A percentile compares a stretch with the other conserved stretches of the same genome.
These are phyloP conservation scores for Carcharodon carcharias DNA, from an alignment of 2,797 vertebrate species.

Conservation along the genomic window DNA sequence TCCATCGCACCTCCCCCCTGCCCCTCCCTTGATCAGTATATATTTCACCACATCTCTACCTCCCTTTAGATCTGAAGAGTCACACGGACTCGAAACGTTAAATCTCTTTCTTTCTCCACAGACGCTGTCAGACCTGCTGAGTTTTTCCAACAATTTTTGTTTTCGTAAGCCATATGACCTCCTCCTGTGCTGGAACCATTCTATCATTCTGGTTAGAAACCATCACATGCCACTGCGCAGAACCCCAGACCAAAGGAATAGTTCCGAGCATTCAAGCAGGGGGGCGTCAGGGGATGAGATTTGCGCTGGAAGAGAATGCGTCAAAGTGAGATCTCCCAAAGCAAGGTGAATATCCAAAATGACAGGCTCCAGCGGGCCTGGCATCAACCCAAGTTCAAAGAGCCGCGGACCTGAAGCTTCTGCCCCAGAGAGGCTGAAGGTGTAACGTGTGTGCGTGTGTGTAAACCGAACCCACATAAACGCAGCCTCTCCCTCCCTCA, in stretches of 20 bases:
- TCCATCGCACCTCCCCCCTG: too few relatives aligned
- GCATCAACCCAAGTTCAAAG: neutral
- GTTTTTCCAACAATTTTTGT: too few relatives aligned
- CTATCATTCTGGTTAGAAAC: neutral
- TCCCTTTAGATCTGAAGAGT: too few relatives aligned
- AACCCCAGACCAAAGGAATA: neutral
- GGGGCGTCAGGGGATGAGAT: neutral
- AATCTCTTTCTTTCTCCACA: too few relatives aligned
- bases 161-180: neutral
- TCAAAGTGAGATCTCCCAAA: neutral
- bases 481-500: neutral
- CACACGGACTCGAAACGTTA: too few relatives aligned
- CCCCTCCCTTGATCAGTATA: too few relatives aligned
- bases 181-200: neutral
- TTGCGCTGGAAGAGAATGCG: neutral
- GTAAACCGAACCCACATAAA: neutral
- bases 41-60: too few relatives aligned
- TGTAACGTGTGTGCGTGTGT: neutral
- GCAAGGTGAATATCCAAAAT: neutral
- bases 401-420: neutral
- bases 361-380: neutral
- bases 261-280: neutral
- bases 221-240: neutral
- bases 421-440: neutral
- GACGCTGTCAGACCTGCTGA: too few relatives aligned